Percentiles rank a stretch among this genome's conserved stretches.
Conservation (phyloP, 1,140 invertebrate genomes). For the Listronotus bonariensis region DNA sequence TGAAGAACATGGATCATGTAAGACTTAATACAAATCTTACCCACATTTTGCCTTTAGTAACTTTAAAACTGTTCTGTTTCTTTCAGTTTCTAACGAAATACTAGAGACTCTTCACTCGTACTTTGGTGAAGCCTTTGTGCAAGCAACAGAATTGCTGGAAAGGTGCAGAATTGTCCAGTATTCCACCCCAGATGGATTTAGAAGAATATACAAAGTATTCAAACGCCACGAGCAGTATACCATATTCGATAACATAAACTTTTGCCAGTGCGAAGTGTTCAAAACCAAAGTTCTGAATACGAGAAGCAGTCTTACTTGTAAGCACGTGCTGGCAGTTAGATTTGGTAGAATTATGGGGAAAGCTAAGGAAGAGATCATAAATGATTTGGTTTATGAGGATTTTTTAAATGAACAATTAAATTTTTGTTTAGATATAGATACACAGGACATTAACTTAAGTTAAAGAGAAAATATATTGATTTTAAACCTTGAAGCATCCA, state of each 20-base stretch:
- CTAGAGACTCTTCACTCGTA: slow-evolving; percentile 61
- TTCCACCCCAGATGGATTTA: slow-evolving; percentile 48
- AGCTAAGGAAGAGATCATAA: slow-evolving; percentile 58
- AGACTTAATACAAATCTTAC: background rate
- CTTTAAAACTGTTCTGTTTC: background rate
- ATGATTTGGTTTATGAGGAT: slow-evolving; percentile 44
- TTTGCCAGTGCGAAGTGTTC: slow-evolving; percentile 65
- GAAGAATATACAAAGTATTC: slow-evolving; percentile 62
- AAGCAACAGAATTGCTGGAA: slow-evolving; percentile 65
- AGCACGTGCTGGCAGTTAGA: slow-evolving; percentile 68
- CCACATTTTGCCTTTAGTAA: background rate
- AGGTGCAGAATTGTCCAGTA: slow-evolving; percentile 59
- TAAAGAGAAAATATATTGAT: too few species aligned
- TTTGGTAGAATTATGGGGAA: slow-evolving; percentile 60
- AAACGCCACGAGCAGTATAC: slow-evolving; percentile 64
- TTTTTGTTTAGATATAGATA: slow-evolving; percentile 8
- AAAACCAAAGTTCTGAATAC: slow-evolving; percentile 62
- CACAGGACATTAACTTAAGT: too few species aligned
- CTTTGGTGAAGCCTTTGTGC: slow-evolving; percentile 62
- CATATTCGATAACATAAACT: slow-evolving; percentile 66
- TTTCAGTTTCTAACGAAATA: slow-evolving; percentile 58
- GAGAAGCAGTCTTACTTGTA: slow-evolving; percentile 62
- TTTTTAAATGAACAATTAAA: slow-evolving; percentile 42
- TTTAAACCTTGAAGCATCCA: too few species aligned
- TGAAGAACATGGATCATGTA: slow-evolving; percentile 29